Evolutionary conservation across 92 coral and sea anemone species (phyloP).

Genomic region (Parazoanthus atlanticus): DNA sequence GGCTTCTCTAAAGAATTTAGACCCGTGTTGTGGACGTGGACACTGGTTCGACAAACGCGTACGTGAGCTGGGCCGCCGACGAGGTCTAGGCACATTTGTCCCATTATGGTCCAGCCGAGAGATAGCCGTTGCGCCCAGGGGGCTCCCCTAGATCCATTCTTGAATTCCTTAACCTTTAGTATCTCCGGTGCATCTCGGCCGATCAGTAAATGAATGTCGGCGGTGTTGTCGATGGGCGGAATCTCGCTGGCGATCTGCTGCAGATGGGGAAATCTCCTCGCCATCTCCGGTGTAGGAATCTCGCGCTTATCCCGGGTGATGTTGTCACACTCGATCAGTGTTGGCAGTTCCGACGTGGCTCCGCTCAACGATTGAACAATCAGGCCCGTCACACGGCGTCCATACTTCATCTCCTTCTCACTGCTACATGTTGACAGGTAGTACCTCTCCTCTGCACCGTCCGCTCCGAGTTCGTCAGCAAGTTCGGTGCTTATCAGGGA

Average conservation of each 20-base stretch:
- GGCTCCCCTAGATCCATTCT: constrained; percentile 55
- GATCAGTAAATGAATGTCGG: constrained; percentile 55
- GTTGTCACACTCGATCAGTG: constrained; percentile 58
- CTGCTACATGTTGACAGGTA: constrained; percentile 61
- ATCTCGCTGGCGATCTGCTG: constrained; percentile 55
- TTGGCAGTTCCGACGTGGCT: constrained; percentile 46
- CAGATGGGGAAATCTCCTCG: constrained; percentile 67
- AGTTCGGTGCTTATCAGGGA: constrained; percentile 58
- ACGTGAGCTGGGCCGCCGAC: constrained; percentile 56
- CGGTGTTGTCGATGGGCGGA: constrained; percentile 55
- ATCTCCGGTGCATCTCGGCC: constrained; percentile 69
- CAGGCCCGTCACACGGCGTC: constrained; percentile 58
- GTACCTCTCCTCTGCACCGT: constrained; percentile 56
- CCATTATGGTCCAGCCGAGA: constrained; percentile 66
- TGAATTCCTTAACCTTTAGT: constrained; percentile 63
- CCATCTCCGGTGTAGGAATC: constrained; percentile 63
- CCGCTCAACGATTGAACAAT: constrained; percentile 25
- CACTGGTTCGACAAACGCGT: constrained; percentile 47
- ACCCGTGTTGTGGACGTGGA: constrained; percentile 2
- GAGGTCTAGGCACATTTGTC: constrained; percentile 64
- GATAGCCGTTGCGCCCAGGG: constrained; percentile 57
- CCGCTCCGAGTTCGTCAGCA: constrained; percentile 52
- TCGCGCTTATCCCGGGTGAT: constrained; percentile 56
- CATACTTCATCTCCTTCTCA: constrained; percentile 58
- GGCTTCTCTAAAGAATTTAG: neutral